phyloP scores from a whole-genome alignment of 2,113 vertebrate species.

The Pluvianellus socialis region DNA sequence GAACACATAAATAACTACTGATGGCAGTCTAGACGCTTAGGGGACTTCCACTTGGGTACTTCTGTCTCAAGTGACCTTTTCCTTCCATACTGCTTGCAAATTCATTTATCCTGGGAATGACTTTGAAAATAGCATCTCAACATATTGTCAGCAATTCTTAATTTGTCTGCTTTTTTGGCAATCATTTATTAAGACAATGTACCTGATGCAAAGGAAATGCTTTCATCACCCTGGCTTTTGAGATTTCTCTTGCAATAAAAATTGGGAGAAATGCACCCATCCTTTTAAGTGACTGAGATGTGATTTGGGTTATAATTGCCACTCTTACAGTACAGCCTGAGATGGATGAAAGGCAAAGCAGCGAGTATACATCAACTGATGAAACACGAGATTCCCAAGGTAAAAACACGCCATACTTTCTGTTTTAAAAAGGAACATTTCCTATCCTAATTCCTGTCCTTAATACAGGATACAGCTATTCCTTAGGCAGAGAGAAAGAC shows the following conservation, averaged over 20 bases:
- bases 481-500: not conserved
- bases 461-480: not conserved
- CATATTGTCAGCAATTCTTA: not conserved
- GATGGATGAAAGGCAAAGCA: not conserved
- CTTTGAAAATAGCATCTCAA: not conserved
- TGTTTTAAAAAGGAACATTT: not conserved
- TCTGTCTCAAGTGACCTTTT: not conserved
- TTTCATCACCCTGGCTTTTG: not conserved
- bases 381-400: not conserved
- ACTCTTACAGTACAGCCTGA: not conserved
- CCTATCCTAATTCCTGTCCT: not conserved
- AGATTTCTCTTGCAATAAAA: not conserved
- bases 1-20: not conserved
- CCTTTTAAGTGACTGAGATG: not conserved
- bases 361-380: not conserved
- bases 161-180: not conserved
- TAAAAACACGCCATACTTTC: not conserved
- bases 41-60: not conserved
- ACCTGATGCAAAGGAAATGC: not conserved
- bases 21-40: not conserved
- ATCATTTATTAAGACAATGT: not conserved
- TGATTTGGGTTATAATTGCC: not conserved
- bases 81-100: not conserved
- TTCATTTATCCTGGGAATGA: not conserved
- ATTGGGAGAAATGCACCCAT: not conserved